phyloP scores from a whole-genome alignment of 2,888 invertebrate genomes.

The Eremobia ochroleuca region DNA sequence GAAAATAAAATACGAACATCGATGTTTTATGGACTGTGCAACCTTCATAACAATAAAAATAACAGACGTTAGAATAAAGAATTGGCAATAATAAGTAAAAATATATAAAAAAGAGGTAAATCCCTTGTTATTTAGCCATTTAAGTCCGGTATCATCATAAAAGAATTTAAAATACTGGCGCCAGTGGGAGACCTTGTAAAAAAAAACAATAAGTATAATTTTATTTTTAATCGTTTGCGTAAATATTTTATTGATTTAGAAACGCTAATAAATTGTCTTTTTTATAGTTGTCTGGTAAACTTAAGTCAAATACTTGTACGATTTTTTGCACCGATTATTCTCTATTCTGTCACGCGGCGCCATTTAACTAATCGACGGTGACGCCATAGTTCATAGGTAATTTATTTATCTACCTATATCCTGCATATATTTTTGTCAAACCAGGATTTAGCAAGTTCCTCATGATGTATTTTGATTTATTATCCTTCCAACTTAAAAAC shows the following conservation, averaged over 20 bases:
- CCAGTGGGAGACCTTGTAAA: slow-evolving; percentile 78
- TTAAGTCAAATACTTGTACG: slow-evolving; percentile 36
- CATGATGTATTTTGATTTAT: neutral
- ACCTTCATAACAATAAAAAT: slow-evolving; percentile 53
- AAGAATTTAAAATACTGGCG: slow-evolving; percentile 78
- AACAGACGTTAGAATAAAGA: slow-evolving; percentile 44
- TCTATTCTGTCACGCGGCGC: slow-evolving; percentile 47
- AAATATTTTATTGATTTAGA: slow-evolving; percentile 74
- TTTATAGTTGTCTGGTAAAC: slow-evolving; percentile 67
- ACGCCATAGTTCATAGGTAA: slow-evolving; percentile 55
- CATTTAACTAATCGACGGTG: slow-evolving; percentile 57
- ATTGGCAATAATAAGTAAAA: slow-evolving; percentile 44
- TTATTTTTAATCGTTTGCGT: slow-evolving; percentile 70
- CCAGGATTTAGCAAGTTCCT: slow-evolving; percentile 22
- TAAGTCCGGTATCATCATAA: slow-evolving; percentile 70
- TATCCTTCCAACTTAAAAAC: slow-evolving; percentile 8
- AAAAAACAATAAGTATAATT: slow-evolving; percentile 67
- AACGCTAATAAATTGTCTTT: slow-evolving; percentile 73
- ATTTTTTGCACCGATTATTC: slow-evolving; percentile 57
- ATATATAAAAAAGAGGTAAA: slow-evolving; percentile 60
- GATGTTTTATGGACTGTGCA: slow-evolving; percentile 47
- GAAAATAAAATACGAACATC: slow-evolving; percentile 39
- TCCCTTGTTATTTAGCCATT: slow-evolving; percentile 54
- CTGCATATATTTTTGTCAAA: slow-evolving; percentile 36
- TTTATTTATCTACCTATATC: slow-evolving; percentile 32